Conservation (phyloP, 2,888 invertebrate species). For the Idaea aversata region DNA sequence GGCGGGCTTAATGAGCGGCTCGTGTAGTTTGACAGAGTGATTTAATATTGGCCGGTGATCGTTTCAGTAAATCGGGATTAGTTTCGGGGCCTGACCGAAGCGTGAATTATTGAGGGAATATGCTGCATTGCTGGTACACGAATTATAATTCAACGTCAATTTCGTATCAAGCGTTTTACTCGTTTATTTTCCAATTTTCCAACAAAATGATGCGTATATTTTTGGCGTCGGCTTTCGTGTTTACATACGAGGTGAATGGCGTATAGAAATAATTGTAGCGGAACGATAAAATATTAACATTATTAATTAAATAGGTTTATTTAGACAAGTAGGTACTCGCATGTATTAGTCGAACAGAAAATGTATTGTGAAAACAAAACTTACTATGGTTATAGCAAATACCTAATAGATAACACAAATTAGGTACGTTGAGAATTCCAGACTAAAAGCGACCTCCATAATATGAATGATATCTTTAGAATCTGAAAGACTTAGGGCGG, state of each 20-base stretch:
- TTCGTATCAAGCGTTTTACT: slow-evolving; percentile 21
- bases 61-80: slow-evolving; percentile 74
- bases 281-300: background rate
- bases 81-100: slow-evolving; percentile 57
- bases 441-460: too few relatives aligned
- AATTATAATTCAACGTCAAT: slow-evolving; percentile 41
- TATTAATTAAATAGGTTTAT: background rate
- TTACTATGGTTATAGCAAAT: background rate
- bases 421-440: too few relatives aligned
- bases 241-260: slow-evolving; percentile 25
- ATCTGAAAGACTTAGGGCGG: too few relatives aligned
- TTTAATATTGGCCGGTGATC: slow-evolving; percentile 69
- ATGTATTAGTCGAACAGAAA: slow-evolving; percentile 7
- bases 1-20: slow-evolving; percentile 69
- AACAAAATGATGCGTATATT: slow-evolving; percentile 19
- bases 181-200: slow-evolving; percentile 17
- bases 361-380: background rate
- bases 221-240: slow-evolving; percentile 21
- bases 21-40: slow-evolving; percentile 76
- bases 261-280: background rate
- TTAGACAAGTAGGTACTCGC: background rate
- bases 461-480: too few relatives aligned
- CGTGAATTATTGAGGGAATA: slow-evolving; percentile 66
- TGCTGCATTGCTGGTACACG: slow-evolving; percentile 45
- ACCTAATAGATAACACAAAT: too few relatives aligned